phyloP scores from a whole-genome alignment of 2,888 invertebrate species.

The Apocheima hispidaria region DNA sequence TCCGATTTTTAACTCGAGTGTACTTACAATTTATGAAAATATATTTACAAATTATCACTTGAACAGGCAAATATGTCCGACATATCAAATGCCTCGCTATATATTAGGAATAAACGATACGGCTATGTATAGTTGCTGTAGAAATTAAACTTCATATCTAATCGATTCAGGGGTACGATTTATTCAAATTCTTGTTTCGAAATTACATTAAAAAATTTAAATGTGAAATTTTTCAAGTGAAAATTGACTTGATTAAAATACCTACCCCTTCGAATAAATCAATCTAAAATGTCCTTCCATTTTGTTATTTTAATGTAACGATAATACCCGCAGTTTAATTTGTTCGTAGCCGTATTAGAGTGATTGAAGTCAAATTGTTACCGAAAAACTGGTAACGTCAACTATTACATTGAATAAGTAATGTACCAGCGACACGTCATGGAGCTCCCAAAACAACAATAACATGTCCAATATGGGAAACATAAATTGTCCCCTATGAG shows the following conservation, averaged over 20 bases:
- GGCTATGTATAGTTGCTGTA: too few species aligned
- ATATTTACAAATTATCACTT: slow-evolving; percentile 84
- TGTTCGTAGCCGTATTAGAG: slow-evolving; percentile 58
- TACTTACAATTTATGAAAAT: slow-evolving; percentile 72
- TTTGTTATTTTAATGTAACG: slow-evolving; percentile 51
- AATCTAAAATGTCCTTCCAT: slow-evolving; percentile 15
- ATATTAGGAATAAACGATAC: slow-evolving; percentile 2
- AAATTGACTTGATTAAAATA: not conserved
- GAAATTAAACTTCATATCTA: too few species aligned
- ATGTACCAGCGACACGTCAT: slow-evolving; percentile 71
- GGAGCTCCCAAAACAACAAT: slow-evolving; percentile 75
- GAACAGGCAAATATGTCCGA: slow-evolving; percentile 50
- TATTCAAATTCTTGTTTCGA: too few species aligned
- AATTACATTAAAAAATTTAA: too few species aligned
- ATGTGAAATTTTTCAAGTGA: not conserved
- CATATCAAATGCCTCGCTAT: not conserved
- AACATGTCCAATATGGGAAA: slow-evolving; percentile 67
- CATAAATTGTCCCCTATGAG: slow-evolving; percentile 82
- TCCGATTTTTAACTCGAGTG: slow-evolving; percentile 52
- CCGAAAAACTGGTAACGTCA: slow-evolving; percentile 61
- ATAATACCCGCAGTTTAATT: slow-evolving; percentile 63
- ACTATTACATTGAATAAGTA: slow-evolving; percentile 71
- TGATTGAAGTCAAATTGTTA: slow-evolving; percentile 68
- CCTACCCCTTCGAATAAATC: slow-evolving; percentile 18
- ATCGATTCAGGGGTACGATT: too few species aligned